Evolutionary conservation across 2,797 vertebrate genomes (phyloP), one percentile per base, ranked within the genome.

Genomic region (Meriones psammophilus): DNA sequence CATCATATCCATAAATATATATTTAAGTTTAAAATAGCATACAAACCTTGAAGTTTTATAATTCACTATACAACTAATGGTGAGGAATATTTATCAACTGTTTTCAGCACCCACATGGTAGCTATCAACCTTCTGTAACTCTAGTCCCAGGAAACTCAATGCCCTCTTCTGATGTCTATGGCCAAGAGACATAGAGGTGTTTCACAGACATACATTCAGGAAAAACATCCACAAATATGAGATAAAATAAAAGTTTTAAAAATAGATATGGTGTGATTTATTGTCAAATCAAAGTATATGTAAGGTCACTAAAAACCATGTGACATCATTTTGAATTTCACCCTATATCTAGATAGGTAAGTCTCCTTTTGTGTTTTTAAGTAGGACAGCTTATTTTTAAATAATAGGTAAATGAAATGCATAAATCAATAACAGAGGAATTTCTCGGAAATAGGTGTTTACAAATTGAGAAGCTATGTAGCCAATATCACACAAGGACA

Each of bases 21-120:
- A 50, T 58, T 68, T 81, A 94, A 85, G 66, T 78, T 73, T 24
- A 76, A 97, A 92, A 36, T 68, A 54, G 42, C 89, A 62, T 80
- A 7, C 4, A 88, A 85, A 79, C 5, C 1, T 69, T n/a, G 58
- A 15, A 90, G 46, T 77, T 96, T 95, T 77, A 76, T 88, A 86
- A 88, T 77, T 24, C 9, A 71, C n/a, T 50, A 83, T 79, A 28
- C 39, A 81, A 74, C 46, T 87, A 91, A 87, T 87, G 79, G n/a
- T 79, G 46, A 89, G 66, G 64, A 69, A 26, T 71, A 56, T 78
- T 74, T 90, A 78, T 30, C 3, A 46, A 54, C 50, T 85, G 68
- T 69, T 54, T 18, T 20, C 12, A n/a, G 3, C 20, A 85, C 3
- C 18, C 33, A 33, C 12, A n/a, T 15, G 26, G 17, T 68, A 68